Evolutionary conservation across 2,113 vertebrate species (phyloP), one percentile per base, ranked within the genome.

Genomic region (Leptobrachium ailaonicum): DNA sequence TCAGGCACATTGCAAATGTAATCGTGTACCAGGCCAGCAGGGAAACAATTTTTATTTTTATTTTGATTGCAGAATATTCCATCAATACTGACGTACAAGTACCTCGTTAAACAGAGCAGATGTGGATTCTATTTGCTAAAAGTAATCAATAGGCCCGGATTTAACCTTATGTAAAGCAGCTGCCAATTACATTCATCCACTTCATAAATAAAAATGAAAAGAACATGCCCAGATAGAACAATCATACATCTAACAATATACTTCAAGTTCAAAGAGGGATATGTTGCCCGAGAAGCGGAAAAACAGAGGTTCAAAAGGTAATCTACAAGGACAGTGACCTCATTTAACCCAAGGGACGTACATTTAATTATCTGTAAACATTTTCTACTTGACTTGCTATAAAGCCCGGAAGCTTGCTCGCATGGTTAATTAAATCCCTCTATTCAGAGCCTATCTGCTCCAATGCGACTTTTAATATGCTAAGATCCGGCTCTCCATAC

Each of bases 371-470:
- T 84, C 87, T 77, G 82, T 85, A 88, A 83, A 87, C 87, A 89
- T 88, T 89, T 88, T 88, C 88, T 87, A 83, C 87, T 86, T 77
- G 88, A 90, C 85, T 91, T 88, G 87, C 83, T 87, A 83, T 83
- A 86, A 88, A 64, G 82, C 87, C 89, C 87, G 85, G 84, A 75
- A 90, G 88, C 88, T 87, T 86, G 85, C 86, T 85, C 88, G 87
- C 86, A 86, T 88, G 86, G 88, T 89, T 90, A 89, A 91, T 89
- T 91, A 89, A 87, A 86, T 87, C 83, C 83, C 73, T 87, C 87
- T 82, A 83, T 88, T 89, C 86, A 88, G 87, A 89, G 86, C 73
- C 86, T 88, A 87, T 88, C 87, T 87, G 77, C 77, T 85, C 80
- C 84, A 88, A 87, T 89, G 79, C 80, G 86, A 87, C 84, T 91